Evolutionary conservation across 1,140 invertebrate species (phyloP).

Genomic region (Ptiloglossa arizonensis): DNA sequence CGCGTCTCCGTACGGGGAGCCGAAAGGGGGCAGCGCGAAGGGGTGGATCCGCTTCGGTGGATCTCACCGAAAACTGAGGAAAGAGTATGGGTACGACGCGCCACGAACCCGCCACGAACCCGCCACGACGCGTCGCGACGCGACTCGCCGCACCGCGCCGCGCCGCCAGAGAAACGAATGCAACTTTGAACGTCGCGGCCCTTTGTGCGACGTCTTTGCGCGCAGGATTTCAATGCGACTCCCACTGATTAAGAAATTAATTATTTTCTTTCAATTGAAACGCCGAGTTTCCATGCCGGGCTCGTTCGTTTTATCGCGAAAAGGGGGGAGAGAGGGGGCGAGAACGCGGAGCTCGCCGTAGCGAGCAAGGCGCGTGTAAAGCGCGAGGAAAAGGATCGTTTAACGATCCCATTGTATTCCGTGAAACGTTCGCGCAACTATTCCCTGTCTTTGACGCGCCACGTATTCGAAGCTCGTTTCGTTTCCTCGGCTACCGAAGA

Average conservation of each 20-base stretch:
- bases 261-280: conserved; percentile 34
- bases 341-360: not conserved
- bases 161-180: conserved; percentile 26
- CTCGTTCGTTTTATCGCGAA: not conserved
- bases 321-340: too few species aligned
- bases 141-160: too few species aligned
- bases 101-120: too few species aligned
- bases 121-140: too few species aligned
- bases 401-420: not conserved
- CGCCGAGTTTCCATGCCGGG: not conserved
- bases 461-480: too few species aligned
- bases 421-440: not conserved
- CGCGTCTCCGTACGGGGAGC: conserved; percentile 49
- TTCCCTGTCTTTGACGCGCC: not conserved
- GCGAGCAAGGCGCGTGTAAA: not conserved
- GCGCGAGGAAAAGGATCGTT: not conserved
- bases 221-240: conserved; percentile 13
- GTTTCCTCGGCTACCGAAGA: too few species aligned
- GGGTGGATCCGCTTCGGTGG: conserved; percentile 40
- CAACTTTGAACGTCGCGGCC: conserved; percentile 24
- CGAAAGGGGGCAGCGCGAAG: conserved; percentile 26
- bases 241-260: conserved; percentile 49
- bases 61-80: conserved; percentile 57
- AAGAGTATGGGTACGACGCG: conserved; percentile 28
- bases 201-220: conserved; percentile 37